Percentiles rank a stretch among this genome's conserved stretches.
Evolutionary conservation across 2,888 invertebrate genomes (phyloP).

Genomic region (Baronia brevicornis): DNA sequence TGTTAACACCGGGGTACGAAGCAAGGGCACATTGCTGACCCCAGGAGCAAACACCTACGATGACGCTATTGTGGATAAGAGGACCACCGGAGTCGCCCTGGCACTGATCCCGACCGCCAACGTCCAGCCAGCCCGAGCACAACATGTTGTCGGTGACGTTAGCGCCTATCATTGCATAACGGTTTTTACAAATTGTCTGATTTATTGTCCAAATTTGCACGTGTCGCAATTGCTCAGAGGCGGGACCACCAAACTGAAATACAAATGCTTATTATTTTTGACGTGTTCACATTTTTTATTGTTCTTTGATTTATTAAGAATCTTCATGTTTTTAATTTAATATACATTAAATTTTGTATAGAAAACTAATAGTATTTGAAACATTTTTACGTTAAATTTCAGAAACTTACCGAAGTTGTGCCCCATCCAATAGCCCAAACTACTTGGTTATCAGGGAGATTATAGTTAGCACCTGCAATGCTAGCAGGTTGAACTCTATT

Average conservation of each 20-base stretch:
- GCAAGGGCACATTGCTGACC: constrained; percentile 27
- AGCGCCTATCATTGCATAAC: constrained; percentile 22
- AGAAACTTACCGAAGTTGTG: constrained; percentile 23
- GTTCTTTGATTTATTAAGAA: too few relatives aligned
- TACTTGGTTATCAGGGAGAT: constrained; percentile 26
- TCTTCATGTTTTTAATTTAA: too few relatives aligned
- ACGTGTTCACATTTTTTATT: too few relatives aligned
- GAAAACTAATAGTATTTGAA: too few relatives aligned
- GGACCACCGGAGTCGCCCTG: constrained; percentile 37
- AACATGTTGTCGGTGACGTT: constrained; percentile 33
- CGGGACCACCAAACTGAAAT: constrained; percentile 25
- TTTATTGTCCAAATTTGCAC: constrained; percentile 34
- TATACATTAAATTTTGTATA: too few relatives aligned
- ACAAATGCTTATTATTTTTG: constrained; percentile 24
- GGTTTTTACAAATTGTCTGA: constrained; percentile 27
- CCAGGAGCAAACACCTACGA: constrained; percentile 36
- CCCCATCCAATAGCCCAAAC: constrained; percentile 39
- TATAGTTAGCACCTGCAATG: constrained; percentile 29
- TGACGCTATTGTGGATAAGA: constrained; percentile 28
- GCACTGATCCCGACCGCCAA: constrained; percentile 37
- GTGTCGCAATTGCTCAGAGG: constrained; percentile 31
- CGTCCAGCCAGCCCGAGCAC: constrained; percentile 36
- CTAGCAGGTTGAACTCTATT: constrained; percentile 20
- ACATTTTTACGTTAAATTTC: too few relatives aligned
- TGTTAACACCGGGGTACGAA: constrained; percentile 31